Evolutionary conservation across 2,113 vertebrate genomes (phyloP).

Genomic region (Erpornis zantholeuca): DNA sequence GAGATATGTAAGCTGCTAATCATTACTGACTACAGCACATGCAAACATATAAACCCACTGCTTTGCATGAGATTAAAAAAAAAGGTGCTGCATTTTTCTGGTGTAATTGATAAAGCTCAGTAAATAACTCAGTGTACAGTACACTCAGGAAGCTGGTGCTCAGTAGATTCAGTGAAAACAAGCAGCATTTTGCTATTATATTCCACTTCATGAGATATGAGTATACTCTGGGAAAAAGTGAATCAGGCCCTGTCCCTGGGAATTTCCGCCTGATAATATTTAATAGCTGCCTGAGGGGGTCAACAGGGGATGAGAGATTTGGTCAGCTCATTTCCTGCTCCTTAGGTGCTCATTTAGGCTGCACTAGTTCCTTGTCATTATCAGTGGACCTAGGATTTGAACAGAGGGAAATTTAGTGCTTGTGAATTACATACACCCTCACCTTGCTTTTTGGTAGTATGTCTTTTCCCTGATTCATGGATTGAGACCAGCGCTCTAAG

Average conservation of each 20-base stretch:
- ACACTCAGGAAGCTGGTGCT: background rate
- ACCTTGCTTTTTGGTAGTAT: background rate
- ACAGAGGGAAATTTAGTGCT: background rate
- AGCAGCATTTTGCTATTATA: background rate
- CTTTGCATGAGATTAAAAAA: background rate
- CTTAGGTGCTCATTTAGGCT: background rate
- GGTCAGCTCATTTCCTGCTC: background rate
- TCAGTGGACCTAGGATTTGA: background rate
- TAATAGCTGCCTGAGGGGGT: background rate
- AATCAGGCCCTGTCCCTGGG: background rate
- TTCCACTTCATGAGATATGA: background rate
- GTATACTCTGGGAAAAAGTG: background rate
- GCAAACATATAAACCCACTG: background rate
- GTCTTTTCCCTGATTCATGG: background rate
- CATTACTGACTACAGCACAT: background rate
- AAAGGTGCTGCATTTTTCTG: background rate
- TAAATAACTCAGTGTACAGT: background rate
- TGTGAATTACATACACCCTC: fast-evolving
- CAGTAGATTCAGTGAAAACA: background rate
- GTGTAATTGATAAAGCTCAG: background rate
- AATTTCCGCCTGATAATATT: background rate
- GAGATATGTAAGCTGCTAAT: background rate
- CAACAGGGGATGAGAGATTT: background rate
- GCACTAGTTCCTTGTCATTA: background rate
- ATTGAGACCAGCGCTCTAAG: background rate